These are phyloP conservation scores for Alfaro cultratus DNA, from an alignment of 2,797 vertebrate genomes.

Conservation along the genomic window DNA sequence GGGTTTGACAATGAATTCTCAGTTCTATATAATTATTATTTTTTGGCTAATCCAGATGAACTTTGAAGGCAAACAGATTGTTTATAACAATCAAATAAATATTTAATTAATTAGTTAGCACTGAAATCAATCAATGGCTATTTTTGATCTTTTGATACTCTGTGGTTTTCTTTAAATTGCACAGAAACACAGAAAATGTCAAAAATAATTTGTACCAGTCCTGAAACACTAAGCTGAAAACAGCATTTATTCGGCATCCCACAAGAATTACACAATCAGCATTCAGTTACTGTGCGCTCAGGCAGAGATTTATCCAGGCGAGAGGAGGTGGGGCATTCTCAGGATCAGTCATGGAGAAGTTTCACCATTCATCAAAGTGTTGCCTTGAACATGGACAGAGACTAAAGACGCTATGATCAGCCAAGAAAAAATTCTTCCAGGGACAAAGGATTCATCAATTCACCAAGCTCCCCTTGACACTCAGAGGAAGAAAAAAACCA, in stretches of 20 bases:
- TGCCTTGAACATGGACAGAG: slow-evolving; percentile 72
- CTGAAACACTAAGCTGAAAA: neutral
- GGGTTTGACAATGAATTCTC: neutral
- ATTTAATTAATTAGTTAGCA: neutral
- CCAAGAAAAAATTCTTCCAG: slow-evolving; percentile 50
- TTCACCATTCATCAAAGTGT: slow-evolving; percentile 62
- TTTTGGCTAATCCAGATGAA: neutral
- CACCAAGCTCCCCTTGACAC: slow-evolving; percentile 46
- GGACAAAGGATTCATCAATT: slow-evolving; percentile 57
- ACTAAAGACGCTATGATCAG: slow-evolving; percentile 70
- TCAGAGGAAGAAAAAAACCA: slow-evolving; percentile 25
- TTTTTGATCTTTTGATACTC: neutral
- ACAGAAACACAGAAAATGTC: neutral
- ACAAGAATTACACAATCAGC: slow-evolving; percentile 36
- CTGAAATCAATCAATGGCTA: neutral
- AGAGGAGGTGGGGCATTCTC: slow-evolving; percentile 2
- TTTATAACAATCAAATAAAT: neutral
- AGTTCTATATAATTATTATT: neutral
- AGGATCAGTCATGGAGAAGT: slow-evolving; percentile 65
- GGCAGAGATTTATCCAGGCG: slow-evolving; percentile 36
- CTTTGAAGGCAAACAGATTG: neutral
- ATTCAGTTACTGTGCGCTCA: slow-evolving; percentile 56
- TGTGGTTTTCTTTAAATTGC: neutral
- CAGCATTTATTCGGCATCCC: slow-evolving; percentile 12
- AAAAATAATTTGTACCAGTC: neutral